A percentile compares a stretch with the other conserved stretches of the same genome.
phyloP scores from a whole-genome alignment of 2,888 invertebrate species.

The Polietes domitor region DNA sequence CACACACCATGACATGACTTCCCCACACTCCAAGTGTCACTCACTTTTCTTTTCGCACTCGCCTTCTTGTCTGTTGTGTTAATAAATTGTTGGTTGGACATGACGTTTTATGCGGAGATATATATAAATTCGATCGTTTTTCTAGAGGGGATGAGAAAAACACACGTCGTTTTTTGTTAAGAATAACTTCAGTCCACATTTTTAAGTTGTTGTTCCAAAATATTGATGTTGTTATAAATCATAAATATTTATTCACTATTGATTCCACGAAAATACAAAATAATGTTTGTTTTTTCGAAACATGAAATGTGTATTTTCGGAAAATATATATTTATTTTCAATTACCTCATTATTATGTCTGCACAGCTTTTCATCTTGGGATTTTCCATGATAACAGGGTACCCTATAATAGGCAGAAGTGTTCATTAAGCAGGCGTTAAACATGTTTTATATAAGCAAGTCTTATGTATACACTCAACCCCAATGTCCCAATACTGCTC shows the following conservation, averaged over 20 bases:
- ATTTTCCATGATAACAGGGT: not conserved
- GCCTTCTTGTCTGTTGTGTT: not conserved
- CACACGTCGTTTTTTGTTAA: not conserved
- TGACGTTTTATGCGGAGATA: slow-evolving; percentile 32
- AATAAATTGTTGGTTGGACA: slow-evolving; percentile 36
- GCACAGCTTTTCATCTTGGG: not conserved
- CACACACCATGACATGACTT: not conserved
- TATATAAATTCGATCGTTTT: slow-evolving; percentile 18
- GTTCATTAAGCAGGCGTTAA: too few relatives aligned
- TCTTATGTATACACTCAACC: too few relatives aligned
- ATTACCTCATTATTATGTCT: slow-evolving; percentile 11
- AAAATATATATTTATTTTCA: not conserved
- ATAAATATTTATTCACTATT: slow-evolving; percentile 14
- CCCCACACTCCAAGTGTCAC: slow-evolving; percentile 37
- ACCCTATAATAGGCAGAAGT: too few relatives aligned
- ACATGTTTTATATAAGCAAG: too few relatives aligned
- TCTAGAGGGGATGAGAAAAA: not conserved
- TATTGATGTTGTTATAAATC: slow-evolving; percentile 3
- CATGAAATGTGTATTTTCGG: slow-evolving; percentile 1
- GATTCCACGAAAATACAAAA: not conserved
- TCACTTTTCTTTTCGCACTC: not conserved
- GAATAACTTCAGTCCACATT: not conserved
- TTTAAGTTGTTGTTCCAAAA: not conserved
- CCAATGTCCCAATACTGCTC: too few relatives aligned
- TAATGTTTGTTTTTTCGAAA: not conserved